Percentiles rank a stretch among this genome's conserved stretches.
phyloP scores from a whole-genome alignment of 2,888 invertebrate species.

The Eupithecia inturbata region DNA sequence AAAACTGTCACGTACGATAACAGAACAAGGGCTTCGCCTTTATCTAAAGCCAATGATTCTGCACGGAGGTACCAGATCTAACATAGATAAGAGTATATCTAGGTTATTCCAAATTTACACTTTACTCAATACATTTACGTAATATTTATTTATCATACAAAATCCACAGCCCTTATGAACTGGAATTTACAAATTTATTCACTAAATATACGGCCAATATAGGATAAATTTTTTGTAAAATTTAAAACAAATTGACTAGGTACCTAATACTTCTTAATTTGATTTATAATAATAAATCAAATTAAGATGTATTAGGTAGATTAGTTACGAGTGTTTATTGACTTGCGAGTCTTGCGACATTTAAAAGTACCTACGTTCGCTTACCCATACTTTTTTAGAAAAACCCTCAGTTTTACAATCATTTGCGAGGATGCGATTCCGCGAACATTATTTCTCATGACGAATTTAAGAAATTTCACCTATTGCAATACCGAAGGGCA shows the following conservation, averaged over 20 bases:
- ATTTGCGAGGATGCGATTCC: not conserved
- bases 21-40: not conserved
- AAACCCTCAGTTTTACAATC: not conserved
- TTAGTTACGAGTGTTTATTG: not conserved
- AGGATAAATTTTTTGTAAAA: too few relatives aligned
- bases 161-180: too few relatives aligned
- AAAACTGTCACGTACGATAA: not conserved
- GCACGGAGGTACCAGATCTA: not conserved
- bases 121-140: too few relatives aligned
- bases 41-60: conserved; percentile 1
- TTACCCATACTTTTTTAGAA: not conserved
- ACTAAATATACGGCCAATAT: too few relatives aligned
- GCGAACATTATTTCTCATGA: not conserved
- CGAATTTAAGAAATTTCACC: conserved; percentile 74
- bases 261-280: too few relatives aligned
- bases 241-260: too few relatives aligned
- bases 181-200: too few relatives aligned
- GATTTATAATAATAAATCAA: too few relatives aligned
- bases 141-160: too few relatives aligned
- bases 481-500: conserved; percentile 91
- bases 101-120: not conserved
- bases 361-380: not conserved
- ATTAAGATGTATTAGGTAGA: not conserved
- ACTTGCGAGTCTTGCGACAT: not conserved
- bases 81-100: not conserved